phyloP scores from a whole-genome alignment of 2,113 vertebrate genomes.

The Megaceryle maxima region DNA sequence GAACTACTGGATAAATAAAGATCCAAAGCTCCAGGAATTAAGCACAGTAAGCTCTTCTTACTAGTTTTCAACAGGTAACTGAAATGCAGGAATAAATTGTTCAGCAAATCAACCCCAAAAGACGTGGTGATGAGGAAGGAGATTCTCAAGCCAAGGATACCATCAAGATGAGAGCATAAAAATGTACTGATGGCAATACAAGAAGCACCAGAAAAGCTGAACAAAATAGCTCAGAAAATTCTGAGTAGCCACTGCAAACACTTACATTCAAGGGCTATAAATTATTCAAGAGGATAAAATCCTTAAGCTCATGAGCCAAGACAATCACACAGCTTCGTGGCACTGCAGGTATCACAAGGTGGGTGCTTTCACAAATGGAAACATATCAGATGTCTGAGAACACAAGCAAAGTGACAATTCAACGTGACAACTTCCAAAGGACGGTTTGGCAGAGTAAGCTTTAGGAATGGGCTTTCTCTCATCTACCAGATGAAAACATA shows the following conservation, averaged over 20 bases:
- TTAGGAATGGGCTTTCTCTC: background rate
- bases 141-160: background rate
- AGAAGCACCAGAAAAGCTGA: background rate
- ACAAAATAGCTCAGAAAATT: background rate
- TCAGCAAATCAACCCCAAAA: background rate
- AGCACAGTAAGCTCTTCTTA: background rate
- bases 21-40: background rate
- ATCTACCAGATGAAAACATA: background rate
- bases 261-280: background rate
- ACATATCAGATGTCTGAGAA: background rate
- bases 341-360: background rate
- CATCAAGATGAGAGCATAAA: background rate
- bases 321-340: background rate
- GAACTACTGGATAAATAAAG: background rate
- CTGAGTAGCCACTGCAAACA: background rate
- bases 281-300: background rate
- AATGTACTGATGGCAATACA: accelerated
- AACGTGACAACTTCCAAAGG: background rate
- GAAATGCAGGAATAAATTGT: background rate
- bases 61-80: background rate
- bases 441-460: background rate
- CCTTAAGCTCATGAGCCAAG: background rate
- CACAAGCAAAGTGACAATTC: background rate
- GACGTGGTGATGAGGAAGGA: background rate
- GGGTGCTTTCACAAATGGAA: background rate